Percentiles rank a stretch among this genome's conserved stretches.
These are phyloP conservation scores for Tauraco hartlaubi DNA, from an alignment of 2,797 vertebrate genomes.

Conservation along the genomic window DNA sequence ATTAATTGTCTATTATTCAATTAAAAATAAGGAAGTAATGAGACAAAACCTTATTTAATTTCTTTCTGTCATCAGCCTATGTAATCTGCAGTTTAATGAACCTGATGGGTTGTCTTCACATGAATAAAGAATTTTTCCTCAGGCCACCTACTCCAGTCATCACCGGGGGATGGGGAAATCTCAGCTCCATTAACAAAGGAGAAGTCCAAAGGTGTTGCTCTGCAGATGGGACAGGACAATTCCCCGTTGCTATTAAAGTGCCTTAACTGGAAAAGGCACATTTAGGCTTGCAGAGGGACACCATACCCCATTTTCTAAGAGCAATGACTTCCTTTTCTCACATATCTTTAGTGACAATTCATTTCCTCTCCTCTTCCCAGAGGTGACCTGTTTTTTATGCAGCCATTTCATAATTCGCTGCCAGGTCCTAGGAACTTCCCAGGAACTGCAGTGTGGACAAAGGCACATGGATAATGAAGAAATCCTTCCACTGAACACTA, in stretches of 20 bases:
- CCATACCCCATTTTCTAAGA: not conserved
- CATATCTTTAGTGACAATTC: not conserved
- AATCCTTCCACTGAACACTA: not conserved
- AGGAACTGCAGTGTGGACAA: not conserved
- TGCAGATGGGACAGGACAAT: slow-evolving; percentile 40
- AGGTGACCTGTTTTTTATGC: not conserved
- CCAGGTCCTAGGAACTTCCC: not conserved
- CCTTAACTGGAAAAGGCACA: not conserved
- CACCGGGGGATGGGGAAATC: slow-evolving; percentile 57
- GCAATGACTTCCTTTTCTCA: not conserved
- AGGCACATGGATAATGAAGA: not conserved
- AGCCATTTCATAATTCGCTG: not conserved
- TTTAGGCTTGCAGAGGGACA: slow-evolving; percentile 11
- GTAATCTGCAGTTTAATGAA: slow-evolving; percentile 64
- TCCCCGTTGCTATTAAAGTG: slow-evolving; percentile 61
- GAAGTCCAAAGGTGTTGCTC: slow-evolving; percentile 37
- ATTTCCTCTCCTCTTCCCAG: slow-evolving; percentile 14
- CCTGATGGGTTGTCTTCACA: slow-evolving; percentile 54
- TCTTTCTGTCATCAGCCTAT: slow-evolving; percentile 60
- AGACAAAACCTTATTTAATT: slow-evolving; percentile 69
- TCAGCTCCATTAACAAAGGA: slow-evolving; percentile 62
- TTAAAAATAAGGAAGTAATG: slow-evolving; percentile 70
- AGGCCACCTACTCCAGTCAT: slow-evolving; percentile 49
- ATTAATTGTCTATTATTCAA: slow-evolving; percentile 60
- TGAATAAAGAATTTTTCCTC: slow-evolving; percentile 74